phyloP scores from a whole-genome alignment of 2,888 invertebrate species.

The Caenorhabditis zanzibari region DNA sequence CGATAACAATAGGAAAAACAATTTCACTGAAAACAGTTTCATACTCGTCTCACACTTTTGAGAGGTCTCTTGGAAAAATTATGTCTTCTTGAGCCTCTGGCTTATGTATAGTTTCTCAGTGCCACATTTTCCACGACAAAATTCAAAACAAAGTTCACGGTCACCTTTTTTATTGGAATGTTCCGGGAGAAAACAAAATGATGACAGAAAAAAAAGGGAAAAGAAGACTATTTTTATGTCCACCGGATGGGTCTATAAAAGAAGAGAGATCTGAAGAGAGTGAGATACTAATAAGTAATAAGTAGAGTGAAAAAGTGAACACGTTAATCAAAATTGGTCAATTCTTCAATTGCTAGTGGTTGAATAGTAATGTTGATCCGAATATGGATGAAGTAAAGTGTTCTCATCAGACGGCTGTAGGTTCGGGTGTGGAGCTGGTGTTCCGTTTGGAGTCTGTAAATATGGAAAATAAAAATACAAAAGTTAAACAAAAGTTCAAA shows the following conservation, averaged over 20 bases:
- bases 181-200: not conserved
- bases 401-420: slow-evolving; percentile 60
- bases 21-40: not conserved
- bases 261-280: slow-evolving; percentile 29
- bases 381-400: slow-evolving; percentile 56
- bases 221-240: slow-evolving; percentile 15
- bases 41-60: too few species aligned
- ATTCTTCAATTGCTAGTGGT: slow-evolving; percentile 42
- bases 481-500: not conserved
- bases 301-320: slow-evolving; percentile 3
- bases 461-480: not conserved
- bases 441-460: slow-evolving; percentile 62
- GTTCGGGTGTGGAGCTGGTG: slow-evolving; percentile 54
- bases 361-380: slow-evolving; percentile 59
- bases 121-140: not conserved
- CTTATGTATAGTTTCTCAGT: not conserved
- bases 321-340: slow-evolving; percentile 49
- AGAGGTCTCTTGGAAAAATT: not conserved
- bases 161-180: slow-evolving; percentile 44
- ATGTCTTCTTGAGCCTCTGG: too few species aligned
- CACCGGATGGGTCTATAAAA: slow-evolving; percentile 39
- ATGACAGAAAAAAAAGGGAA: not conserved
- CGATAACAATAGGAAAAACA: not conserved
- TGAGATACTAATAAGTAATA: slow-evolving; percentile 3
- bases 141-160: not conserved